phyloP scores from a whole-genome alignment of 2,888 invertebrate genomes.

The Unio pictorum region DNA sequence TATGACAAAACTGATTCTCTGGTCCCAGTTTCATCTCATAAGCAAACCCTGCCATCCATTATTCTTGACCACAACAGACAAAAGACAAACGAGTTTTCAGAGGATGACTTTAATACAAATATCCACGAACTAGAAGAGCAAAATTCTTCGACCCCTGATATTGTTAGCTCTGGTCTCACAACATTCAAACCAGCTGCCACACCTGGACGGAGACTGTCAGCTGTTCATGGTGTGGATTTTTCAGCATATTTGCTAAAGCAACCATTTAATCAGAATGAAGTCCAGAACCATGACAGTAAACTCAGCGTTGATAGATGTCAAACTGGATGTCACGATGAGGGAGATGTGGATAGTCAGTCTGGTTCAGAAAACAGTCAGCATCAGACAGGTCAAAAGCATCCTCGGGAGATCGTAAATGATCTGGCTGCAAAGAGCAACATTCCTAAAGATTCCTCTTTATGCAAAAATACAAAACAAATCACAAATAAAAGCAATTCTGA shows the following conservation, averaged over 20 bases:
- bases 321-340: not conserved
- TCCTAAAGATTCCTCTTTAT: not conserved
- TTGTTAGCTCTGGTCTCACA: too few relatives aligned
- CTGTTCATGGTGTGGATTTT: constrained; percentile 31
- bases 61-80: too few relatives aligned
- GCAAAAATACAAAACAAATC: too few relatives aligned
- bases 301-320: not conserved
- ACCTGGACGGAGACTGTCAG: constrained; percentile 29
- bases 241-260: constrained; percentile 36
- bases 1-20: too few relatives aligned
- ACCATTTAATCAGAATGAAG: not conserved
- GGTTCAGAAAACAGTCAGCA: constrained; percentile 2
- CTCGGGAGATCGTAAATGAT: not conserved
- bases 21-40: too few relatives aligned
- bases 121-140: too few relatives aligned
- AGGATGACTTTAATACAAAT: too few relatives aligned
- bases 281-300: not conserved
- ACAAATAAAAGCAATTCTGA: too few relatives aligned
- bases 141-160: too few relatives aligned
- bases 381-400: not conserved
- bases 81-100: too few relatives aligned
- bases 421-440: not conserved
- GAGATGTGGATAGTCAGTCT: too few relatives aligned
- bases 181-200: constrained; percentile 15
- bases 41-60: too few relatives aligned